Percentiles rank a stretch among this genome's conserved stretches.
Evolutionary conservation across 2,888 invertebrate genomes (phyloP).

Genomic region (Spodoptera picta): DNA sequence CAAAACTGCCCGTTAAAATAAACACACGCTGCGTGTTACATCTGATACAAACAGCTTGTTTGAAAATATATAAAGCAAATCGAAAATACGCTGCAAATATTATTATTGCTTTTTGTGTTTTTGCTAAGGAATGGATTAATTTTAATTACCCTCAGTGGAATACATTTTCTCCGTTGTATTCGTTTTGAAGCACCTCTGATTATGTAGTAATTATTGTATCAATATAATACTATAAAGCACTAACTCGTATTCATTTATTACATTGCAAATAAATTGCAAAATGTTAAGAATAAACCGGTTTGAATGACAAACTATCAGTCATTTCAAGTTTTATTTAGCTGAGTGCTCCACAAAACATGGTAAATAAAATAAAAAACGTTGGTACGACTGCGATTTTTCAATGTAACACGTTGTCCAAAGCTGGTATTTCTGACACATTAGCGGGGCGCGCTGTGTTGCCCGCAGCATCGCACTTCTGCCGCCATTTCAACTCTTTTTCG

Average conservation of each 20-base stretch:
- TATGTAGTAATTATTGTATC: too few relatives aligned
- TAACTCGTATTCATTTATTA: too few relatives aligned
- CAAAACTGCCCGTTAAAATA: constrained; percentile 38
- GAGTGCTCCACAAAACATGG: neutral
- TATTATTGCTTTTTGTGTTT: constrained; percentile 12
- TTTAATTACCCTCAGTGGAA: neutral
- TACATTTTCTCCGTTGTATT: neutral
- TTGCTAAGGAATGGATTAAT: neutral
- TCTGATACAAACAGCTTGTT: constrained; percentile 26
- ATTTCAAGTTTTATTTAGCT: constrained; percentile 8
- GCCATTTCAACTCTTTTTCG: constrained; percentile 58
- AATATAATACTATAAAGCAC: too few relatives aligned
- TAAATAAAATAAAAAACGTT: constrained; percentile 32
- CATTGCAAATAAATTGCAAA: too few relatives aligned
- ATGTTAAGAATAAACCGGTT: too few relatives aligned
- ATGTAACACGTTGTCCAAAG: constrained; percentile 55
- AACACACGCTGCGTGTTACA: neutral
- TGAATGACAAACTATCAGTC: neutral
- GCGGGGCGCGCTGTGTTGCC: constrained; percentile 48
- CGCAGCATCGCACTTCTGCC: constrained; percentile 55
- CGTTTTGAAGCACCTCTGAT: neutral
- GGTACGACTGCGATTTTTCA: constrained; percentile 49
- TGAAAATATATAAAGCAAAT: constrained; percentile 13
- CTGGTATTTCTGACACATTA: constrained; percentile 68
- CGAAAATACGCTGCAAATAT: constrained; percentile 19